Conservation (phyloP, 2,797 vertebrate species). For the Uromys caudimaculatus region DNA sequence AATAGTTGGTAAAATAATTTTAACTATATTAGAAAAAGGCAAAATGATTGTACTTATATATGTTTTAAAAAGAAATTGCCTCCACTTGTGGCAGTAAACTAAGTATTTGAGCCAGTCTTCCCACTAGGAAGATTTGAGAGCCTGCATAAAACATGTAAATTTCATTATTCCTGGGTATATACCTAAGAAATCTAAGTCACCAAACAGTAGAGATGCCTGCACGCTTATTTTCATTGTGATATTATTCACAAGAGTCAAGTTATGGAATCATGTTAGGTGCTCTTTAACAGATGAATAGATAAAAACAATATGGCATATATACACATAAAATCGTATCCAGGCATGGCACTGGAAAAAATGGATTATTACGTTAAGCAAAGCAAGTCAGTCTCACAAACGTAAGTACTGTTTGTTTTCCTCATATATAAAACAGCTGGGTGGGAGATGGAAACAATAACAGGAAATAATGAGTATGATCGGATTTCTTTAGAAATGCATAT, state of each 20-base stretch:
- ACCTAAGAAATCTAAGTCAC: background rate
- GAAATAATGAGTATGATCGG: background rate
- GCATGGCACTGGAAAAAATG: background rate
- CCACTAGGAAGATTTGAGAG: background rate
- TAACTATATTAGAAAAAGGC: background rate
- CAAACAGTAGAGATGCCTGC: background rate
- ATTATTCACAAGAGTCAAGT: background rate
- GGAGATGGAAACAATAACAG: background rate
- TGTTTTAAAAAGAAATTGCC: background rate
- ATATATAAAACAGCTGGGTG: background rate
- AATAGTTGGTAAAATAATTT: constrained; percentile 6
- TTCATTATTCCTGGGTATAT: too few species aligned
- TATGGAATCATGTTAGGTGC: background rate
- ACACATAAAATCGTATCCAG: background rate
- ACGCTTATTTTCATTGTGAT: background rate
- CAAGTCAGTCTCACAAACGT: background rate
- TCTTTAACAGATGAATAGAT: background rate
- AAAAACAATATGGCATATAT: background rate
- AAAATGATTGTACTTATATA: background rate
- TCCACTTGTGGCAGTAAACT: background rate
- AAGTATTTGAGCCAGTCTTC: background rate
- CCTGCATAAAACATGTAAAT: background rate
- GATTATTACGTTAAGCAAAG: background rate
- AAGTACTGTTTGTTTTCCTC: background rate
- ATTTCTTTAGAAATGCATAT: background rate